Conservation (phyloP, 2,113 vertebrate genomes). For the Pterocles burchelli region DNA sequence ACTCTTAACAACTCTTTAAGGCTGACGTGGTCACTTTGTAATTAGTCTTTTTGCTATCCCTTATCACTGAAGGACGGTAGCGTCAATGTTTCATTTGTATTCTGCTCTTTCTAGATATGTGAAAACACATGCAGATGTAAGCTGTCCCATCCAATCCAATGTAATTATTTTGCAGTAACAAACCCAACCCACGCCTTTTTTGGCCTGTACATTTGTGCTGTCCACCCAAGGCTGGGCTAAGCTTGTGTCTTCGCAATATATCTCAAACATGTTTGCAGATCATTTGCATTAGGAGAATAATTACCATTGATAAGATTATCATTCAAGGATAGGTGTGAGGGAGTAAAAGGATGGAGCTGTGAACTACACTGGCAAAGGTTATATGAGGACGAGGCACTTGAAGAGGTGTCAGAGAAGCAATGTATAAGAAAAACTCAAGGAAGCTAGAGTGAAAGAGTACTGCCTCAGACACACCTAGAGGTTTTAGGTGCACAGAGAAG, state of each 20-base stretch:
- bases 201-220: rapidly evolving
- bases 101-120: neutral
- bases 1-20: neutral
- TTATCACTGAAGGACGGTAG: neutral
- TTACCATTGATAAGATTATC: neutral
- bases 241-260: neutral
- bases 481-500: neutral
- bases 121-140: neutral
- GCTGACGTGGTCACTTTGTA: neutral
- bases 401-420: neutral
- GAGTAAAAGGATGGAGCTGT: neutral
- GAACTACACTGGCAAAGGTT: neutral
- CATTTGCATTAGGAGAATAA: neutral
- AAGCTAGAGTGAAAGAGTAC: neutral
- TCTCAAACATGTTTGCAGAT: neutral
- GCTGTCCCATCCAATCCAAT: neutral
- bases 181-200: neutral
- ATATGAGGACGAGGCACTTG: neutral
- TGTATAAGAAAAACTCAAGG: neutral
- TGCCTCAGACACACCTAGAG: neutral
- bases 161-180: rapidly evolving
- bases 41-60: neutral
- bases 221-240: neutral
- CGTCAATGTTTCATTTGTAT: neutral
- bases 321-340: neutral